A percentile compares a stretch with the other conserved stretches of the same genome.
phyloP scores from a whole-genome alignment of 2,888 invertebrate species.

The Oligia strigilis region DNA sequence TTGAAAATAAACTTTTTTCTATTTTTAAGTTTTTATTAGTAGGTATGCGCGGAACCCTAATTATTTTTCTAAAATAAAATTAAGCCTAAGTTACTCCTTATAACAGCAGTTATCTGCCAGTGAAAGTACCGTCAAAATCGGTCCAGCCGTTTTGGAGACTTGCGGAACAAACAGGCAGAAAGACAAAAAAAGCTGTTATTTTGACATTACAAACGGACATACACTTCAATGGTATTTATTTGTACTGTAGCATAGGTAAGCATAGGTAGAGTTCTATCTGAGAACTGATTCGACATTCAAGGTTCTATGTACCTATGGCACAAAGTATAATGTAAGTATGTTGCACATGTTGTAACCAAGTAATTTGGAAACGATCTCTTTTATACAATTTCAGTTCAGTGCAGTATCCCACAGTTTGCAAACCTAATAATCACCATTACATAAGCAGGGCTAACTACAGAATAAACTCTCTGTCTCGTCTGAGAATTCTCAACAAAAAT shows the following conservation, averaged over 20 bases:
- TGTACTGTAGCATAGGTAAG: neutral
- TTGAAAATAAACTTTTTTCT: neutral
- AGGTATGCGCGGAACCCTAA: neutral
- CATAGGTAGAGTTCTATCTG: neutral
- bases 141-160: neutral
- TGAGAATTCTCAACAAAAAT: constrained; percentile 80
- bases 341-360: neutral
- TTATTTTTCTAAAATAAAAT: neutral
- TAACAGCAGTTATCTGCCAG: neutral
- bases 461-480: constrained; percentile 63
- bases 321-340: neutral
- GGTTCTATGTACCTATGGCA: neutral
- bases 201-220: neutral
- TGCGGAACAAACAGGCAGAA: neutral
- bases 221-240: neutral
- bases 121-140: neutral
- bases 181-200: neutral
- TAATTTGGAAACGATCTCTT: neutral
- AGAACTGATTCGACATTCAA: neutral
- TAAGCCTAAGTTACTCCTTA: neutral
- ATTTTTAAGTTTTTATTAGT: neutral
- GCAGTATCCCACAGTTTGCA: constrained; percentile 7
- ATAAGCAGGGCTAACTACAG: constrained; percentile 50
- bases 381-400: neutral
- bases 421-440: constrained; percentile 38